Percentiles rank a stretch among this genome's conserved stretches.
Conservation (phyloP, 2,888 invertebrate genomes). For the Brenthis hecate region DNA sequence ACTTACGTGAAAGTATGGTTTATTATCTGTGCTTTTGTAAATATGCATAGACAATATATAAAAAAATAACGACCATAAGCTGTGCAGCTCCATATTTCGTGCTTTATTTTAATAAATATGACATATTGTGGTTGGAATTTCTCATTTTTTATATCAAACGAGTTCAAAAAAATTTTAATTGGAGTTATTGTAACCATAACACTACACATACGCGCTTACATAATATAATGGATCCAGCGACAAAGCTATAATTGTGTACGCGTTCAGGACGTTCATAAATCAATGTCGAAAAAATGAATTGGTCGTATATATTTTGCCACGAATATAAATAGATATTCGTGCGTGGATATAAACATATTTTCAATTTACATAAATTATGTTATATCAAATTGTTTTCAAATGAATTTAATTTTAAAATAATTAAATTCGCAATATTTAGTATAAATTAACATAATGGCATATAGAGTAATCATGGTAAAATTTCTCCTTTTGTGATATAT, state of each 20-base stretch:
- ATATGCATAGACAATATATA: too few species aligned
- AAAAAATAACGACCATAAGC: too few species aligned
- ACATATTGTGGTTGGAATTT: background rate
- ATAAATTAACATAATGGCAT: too few species aligned
- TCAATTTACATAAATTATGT: conserved; percentile 23
- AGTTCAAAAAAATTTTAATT: conserved; percentile 10
- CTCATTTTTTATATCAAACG: background rate
- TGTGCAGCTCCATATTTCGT: too few species aligned
- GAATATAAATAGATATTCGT: conserved; percentile 72
- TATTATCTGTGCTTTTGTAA: too few species aligned
- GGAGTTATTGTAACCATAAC: conserved; percentile 11
- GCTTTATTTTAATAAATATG: background rate
- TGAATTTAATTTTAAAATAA: too few species aligned
- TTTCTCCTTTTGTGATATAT: too few species aligned
- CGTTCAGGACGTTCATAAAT: conserved; percentile 60
- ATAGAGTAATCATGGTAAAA: too few species aligned
- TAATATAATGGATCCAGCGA: conserved; percentile 27
- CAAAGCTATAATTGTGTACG: conserved; percentile 49
- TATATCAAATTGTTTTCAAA: background rate
- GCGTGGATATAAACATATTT: conserved; percentile 46
- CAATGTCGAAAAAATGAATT: conserved; percentile 72
- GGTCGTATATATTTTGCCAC: conserved; percentile 58
- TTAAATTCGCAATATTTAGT: too few species aligned
- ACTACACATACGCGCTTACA: conserved; percentile 16
- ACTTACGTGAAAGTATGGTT: too few species aligned